Evolutionary conservation across 2,113 vertebrate genomes (phyloP).

Genomic region (Daphoenositta chrysoptera): DNA sequence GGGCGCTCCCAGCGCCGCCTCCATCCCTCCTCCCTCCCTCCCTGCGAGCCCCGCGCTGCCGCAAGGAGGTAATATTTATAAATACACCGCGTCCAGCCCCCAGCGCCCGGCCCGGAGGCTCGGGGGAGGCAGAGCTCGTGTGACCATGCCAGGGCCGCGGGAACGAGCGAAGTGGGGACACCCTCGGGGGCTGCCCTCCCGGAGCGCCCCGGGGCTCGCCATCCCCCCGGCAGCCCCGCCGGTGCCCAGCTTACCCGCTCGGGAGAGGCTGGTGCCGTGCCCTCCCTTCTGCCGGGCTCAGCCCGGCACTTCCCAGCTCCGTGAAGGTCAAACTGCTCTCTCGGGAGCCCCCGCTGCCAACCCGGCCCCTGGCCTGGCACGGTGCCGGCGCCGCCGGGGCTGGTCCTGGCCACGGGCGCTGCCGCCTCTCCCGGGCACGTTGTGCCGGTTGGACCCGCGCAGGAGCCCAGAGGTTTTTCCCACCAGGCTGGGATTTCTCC

Average conservation of each 20-base stretch:
- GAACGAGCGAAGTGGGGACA: constrained; percentile 61
- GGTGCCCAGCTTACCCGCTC: neutral
- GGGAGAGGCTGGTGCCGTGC: neutral
- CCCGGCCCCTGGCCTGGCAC: constrained; percentile 31
- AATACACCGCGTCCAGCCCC: neutral
- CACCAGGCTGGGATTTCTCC: neutral
- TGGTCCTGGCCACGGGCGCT: neutral
- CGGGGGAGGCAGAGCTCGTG: neutral
- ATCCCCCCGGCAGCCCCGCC: neutral
- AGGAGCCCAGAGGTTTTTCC: neutral
- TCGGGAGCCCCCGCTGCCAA: neutral
- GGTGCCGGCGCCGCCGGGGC: neutral
- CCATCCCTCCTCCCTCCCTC: neutral
- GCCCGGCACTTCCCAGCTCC: neutral
- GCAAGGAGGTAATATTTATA: constrained; percentile 35
- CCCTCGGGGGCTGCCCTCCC: constrained; percentile 18
- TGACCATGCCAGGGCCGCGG: neutral
- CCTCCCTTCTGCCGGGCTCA: neutral
- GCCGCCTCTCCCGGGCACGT: neutral
- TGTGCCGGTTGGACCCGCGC: neutral
- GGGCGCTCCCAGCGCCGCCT: neutral
- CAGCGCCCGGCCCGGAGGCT: neutral
- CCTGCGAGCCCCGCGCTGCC: neutral
- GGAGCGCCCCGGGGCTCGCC: neutral
- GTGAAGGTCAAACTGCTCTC: constrained; percentile 8